Base-by-base conservation (phyloP, 2,888 invertebrate genomes). In the Chorisops tibialis region DNA sequence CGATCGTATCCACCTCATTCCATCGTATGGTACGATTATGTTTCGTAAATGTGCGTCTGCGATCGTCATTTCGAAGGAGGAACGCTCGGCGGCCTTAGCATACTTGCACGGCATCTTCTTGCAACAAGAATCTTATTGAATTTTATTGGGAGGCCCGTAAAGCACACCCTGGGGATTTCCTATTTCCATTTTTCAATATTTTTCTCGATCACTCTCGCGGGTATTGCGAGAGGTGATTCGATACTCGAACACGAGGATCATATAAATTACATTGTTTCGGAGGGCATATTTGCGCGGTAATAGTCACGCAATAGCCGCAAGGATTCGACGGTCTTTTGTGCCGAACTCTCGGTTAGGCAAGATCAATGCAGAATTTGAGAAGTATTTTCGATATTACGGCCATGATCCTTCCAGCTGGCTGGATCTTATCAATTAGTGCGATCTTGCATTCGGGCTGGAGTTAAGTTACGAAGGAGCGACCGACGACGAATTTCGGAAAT, bases 1-100 rank as follows among this genome's bases (percentile, higher is more conserved):
- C 35, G 56, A 56, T 56, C 56, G 35, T 16, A 18, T n/a, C n/a
- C 56, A 56, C 56, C 56, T 56, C 56, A 35, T 43, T 56, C 35
- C 41, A 14, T 30, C 30, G 30, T 30, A 30, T 9, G 11, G 43
- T 39, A 19, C 22, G 22, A n/a, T 22, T 47, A 12, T 47, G 4
- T 22, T n/a, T 30, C 30, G 30, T 30, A 30, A 30, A 30, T 9
- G 30, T 30, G 30, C 30, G 30, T 30, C 30, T 30, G 5, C 9
- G n/a, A n/a, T n/a, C n/a, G n/a, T n/a, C n/a, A n/a, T n/a, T n/a
- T n/a, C n/a, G n/a, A n/a, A n/a, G n/a, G n/a, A n/a, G n/a, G n/a
- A n/a, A n/a, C n/a, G n/a, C n/a, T 30, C 5, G 30, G 7, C 2
- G 24, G 30, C 30, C n/a, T n/a, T n/a, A n/a, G 30, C 30, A 30